phyloP scores from a whole-genome alignment of 2,113 vertebrate species.

The Murina feae region DNA sequence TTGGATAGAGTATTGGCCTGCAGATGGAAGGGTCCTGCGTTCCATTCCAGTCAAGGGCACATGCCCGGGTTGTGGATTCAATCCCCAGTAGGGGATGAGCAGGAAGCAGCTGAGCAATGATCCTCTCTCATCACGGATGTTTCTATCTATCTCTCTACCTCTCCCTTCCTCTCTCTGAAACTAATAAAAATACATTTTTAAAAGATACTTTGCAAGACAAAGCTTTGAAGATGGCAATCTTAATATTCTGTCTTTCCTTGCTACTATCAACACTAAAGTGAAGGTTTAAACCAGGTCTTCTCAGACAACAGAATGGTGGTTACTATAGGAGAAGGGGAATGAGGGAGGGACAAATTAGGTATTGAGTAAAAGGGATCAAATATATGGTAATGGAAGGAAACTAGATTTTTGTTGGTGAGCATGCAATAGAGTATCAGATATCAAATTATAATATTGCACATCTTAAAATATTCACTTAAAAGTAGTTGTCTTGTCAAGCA shows the following conservation, averaged over 20 bases:
- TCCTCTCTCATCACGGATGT: too few relatives aligned
- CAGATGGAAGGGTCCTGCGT: too few relatives aligned
- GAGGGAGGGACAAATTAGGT: neutral
- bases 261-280: neutral
- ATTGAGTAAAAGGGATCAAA: neutral
- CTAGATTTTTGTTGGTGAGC: neutral
- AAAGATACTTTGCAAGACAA: neutral
- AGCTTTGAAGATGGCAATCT: neutral
- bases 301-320: neutral
- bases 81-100: too few relatives aligned
- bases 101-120: too few relatives aligned
- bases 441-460: neutral
- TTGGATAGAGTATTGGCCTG: too few relatives aligned
- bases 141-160: too few relatives aligned
- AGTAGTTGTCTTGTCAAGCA: neutral
- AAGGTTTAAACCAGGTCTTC: neutral
- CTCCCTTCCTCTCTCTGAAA: too few relatives aligned
- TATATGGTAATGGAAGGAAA: neutral
- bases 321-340: neutral
- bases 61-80: too few relatives aligned
- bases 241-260: neutral
- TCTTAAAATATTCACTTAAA: constrained; percentile 5
- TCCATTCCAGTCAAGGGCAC: too few relatives aligned
- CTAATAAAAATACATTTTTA: too few relatives aligned
- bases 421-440: neutral